phyloP scores from a whole-genome alignment of 1,140 invertebrate species.

The Psix sp. region DNA sequence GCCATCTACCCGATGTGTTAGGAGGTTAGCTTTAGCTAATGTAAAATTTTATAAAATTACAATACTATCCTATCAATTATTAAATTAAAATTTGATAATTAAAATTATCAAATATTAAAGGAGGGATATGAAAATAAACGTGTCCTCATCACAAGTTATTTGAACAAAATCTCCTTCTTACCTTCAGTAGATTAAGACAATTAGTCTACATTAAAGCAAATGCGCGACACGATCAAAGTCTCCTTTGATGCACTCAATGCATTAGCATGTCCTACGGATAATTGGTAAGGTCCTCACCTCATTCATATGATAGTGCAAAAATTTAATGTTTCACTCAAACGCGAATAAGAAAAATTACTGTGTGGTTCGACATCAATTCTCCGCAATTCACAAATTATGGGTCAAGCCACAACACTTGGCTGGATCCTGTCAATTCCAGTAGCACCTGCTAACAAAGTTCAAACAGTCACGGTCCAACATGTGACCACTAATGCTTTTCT shows the following conservation, averaged over 20 bases:
- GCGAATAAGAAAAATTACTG: too few relatives aligned
- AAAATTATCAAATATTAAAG: too few relatives aligned
- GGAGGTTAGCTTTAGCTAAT: too few relatives aligned
- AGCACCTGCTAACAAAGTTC: not conserved
- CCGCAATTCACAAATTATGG: not conserved
- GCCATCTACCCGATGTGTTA: too few relatives aligned
- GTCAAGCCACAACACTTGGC: not conserved
- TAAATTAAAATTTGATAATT: too few relatives aligned
- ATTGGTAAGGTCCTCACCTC: not conserved
- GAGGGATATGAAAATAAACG: not conserved
- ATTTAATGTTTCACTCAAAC: too few relatives aligned
- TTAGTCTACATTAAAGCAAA: too few relatives aligned
- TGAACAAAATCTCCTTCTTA: not conserved
- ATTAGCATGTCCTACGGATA: not conserved
- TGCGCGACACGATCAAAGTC: not conserved
- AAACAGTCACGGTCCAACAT: not conserved
- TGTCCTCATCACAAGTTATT: not conserved
- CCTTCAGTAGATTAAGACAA: too few relatives aligned
- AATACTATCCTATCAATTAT: too few relatives aligned
- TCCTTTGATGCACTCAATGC: not conserved
- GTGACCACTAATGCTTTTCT: not conserved
- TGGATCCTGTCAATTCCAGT: not conserved
- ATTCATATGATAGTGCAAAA: not conserved
- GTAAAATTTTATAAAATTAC: too few relatives aligned
- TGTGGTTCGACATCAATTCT: too few relatives aligned